Evolutionary conservation across 1,140 invertebrate species (phyloP), one percentile per base, ranked within the genome.

Genomic region (Pseudomyrmex concolor): DNA sequence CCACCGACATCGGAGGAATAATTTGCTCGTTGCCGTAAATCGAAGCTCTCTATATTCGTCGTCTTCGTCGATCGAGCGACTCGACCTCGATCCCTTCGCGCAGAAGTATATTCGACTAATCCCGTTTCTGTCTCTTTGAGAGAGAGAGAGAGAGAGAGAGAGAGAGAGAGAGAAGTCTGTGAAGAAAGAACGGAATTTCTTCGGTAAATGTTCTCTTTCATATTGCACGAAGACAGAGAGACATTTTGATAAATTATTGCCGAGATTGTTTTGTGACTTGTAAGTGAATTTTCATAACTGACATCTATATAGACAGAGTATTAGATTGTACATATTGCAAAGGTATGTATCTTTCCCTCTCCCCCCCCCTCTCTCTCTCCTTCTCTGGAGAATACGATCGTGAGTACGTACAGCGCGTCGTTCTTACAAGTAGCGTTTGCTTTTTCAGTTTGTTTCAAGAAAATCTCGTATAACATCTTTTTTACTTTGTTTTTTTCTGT

Each of bases 1-100:
- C 45, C 45, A 17, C 9, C 25, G 59, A 55, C 34, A 74, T 86
- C 48, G 64, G 54, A 59, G 60, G 77, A 80, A 80, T 74, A 80
- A 84, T 87, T 50, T 34, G 50, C 60, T 67, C 34, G 34, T 43
- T 10, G 54, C 60, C 43, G 45, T 78, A 74, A 71, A 67, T 54
- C 70, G 45, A 70, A 45, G 43, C 50, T 34, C 76, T 74, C 17
- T 48, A 77, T 63, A 66, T 51, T 59, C 13, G n/a, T 25, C 19
- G 60, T 34, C 45, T 17, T 63, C 74, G 19, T 77, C 51, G 64
- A 78, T 57, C n/a, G 62, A 45, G 50, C 13, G 17, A 34, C 63
- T 51, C 15, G 51, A 76, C 22, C 48, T 57, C 45, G 12, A 63
- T 55, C n/a, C 62, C 43, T 48, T 17, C 48, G 15, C n/a, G 1